Base-by-base conservation (phyloP, 2,888 invertebrate species). In the Campaea margaritaria region DNA sequence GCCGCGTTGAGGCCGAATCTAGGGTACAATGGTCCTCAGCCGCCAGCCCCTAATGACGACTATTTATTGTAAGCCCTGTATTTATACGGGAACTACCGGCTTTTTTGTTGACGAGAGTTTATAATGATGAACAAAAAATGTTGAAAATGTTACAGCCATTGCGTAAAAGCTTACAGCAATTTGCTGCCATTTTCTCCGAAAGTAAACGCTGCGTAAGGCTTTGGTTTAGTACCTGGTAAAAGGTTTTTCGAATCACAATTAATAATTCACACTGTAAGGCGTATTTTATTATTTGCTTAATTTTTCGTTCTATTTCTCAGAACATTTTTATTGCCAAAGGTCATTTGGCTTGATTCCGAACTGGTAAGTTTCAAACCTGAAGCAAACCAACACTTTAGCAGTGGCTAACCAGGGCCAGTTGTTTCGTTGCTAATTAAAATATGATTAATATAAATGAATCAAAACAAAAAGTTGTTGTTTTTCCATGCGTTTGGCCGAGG, bases 1-100 rank as follows among this genome's bases (percentile, higher is more conserved):
- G 58, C 68, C 62, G 64, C 70, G 69, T 68, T 74, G 71, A 44
- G 38, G 51, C 64, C 62, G 65, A 57, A 64, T 42, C 70, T 63
- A 70, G 68, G 34, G 70, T 46, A 41, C 81, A 81, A 83, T 78
- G 72, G 73, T 71, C 64, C 81, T 79, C 73, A 67, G 69, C 68
- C 69, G 62, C 59, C 49, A 48, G 62, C 66, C 67, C 67, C 78
- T 86, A 86, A 87, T 78, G 86, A 83, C 76, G 70, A 76, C 82
- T 79, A 81, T 82, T 85, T 60, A 51, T 55, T 60, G 51, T 51
- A 47, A 55, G 42, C 41, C 28, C 43, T 34, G 59, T 42, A 46
- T 55, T 59, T 54, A 59, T 39, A 52, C 46, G 39, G 43, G 38
- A 42, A 21, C 21, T 21, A 5, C 2, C 21, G 21, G 21, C 3